Conservation (phyloP, 2,888 invertebrate genomes). For the Agonum fuliginosum region DNA sequence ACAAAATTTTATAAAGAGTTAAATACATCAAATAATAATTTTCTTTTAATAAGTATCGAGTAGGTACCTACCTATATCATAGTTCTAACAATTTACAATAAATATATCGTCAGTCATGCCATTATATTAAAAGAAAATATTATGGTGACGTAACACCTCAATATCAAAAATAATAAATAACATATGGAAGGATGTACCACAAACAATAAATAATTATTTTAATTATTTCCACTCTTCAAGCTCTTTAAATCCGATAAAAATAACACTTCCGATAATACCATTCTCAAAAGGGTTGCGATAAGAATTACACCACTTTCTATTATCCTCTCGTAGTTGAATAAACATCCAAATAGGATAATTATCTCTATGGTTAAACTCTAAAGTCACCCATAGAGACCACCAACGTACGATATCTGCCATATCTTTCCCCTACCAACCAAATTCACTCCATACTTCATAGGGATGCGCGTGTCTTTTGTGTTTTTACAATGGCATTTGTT, state of each 20-base stretch:
- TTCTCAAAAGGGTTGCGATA: not conserved
- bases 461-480: conserved; percentile 70
- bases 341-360: conserved; percentile 31
- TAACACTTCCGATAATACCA: not conserved
- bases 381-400: conserved; percentile 21
- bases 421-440: not conserved
- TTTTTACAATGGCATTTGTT: conserved; percentile 70
- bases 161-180: too few species aligned
- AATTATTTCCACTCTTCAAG: conserved; percentile 1
- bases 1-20: too few species aligned
- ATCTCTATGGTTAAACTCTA: not conserved
- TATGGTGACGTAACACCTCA: too few species aligned
- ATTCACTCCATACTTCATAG: not conserved
- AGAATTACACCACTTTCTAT: not conserved
- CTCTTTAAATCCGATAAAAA: not conserved
- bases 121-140: too few species aligned
- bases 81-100: too few species aligned
- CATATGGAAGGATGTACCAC: too few species aligned
- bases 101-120: too few species aligned
- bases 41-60: too few species aligned
- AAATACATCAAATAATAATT: too few species aligned
- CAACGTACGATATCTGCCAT: not conserved
- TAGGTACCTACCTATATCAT: too few species aligned
- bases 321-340: conserved; percentile 5
- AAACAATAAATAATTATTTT: too few species aligned